Base-by-base conservation (phyloP, 2,888 invertebrate species). In the Dyspetes luteomarginatus region DNA sequence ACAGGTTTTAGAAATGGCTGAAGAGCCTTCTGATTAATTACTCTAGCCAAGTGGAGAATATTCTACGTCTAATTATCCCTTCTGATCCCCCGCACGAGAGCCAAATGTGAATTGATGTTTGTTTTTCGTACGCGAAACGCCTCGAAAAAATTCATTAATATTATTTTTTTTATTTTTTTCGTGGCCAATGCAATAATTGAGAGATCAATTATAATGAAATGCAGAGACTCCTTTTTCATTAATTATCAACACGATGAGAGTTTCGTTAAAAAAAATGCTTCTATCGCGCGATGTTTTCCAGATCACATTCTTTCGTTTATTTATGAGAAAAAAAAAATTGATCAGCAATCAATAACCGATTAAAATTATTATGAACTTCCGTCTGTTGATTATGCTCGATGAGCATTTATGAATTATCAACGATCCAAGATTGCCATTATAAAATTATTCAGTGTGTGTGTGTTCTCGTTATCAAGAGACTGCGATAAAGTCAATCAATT, bases 291-390 rank as follows among this genome's bases (percentile, higher is more conserved):
- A 71, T 58, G 15, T 43, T 24, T 45, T 24, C 7, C 12, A n/a
- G 19, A 19, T 3, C 30, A 4, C n/a, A 79, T 45, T 74, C 43
- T 50, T 60, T 43, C 26, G 26, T 45, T 48, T 15, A 30, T 67
- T 45, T 55, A 65, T 52, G 9, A 48, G 43, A 30, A 65, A 55
- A 58, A 30, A 4, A 19, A 58, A 28, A 30, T 26, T 22, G 50
- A 50, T 71, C 30, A 77, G 83, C 85, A 85, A 87, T 89, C 88
- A 88, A 87, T 86, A 88, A 89, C 87, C 88, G 89, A 89, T 89
- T 88, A 84, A 15, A 48, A 15, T 80, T 88, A 88, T 88, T 87
- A 17, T 52, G 43, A 71, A 75, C 80, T 85, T 86, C 84, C 85
- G 81, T 71, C 84, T 78, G 58, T 45, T 76, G 22, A 43, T 75